A percentile compares a stretch with the other conserved stretches of the same genome.
phyloP scores from a whole-genome alignment of 2,888 invertebrate genomes.

The Unio pictorum region DNA sequence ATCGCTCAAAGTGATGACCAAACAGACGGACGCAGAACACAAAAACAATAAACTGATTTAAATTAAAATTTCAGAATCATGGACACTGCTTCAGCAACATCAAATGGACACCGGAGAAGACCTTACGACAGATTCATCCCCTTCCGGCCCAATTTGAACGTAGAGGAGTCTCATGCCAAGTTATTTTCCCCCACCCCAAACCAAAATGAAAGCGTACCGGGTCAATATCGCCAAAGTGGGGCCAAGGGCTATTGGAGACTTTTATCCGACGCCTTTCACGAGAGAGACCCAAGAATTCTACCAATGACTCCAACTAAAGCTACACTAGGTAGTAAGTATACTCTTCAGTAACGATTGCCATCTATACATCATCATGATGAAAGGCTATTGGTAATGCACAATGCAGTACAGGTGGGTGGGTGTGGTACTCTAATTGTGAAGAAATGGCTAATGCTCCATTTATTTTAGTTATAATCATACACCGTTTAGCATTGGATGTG shows the following conservation, averaged over 20 bases:
- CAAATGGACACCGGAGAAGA: conserved; percentile 5
- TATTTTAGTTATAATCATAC: too few species aligned
- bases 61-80: too few species aligned
- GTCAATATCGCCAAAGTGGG: conserved; percentile 22
- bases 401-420: too few species aligned
- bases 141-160: conserved; percentile 42
- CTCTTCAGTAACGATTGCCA: too few species aligned
- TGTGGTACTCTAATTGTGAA: too few species aligned
- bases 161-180: conserved; percentile 40
- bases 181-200: conserved; percentile 18
- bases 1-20: too few species aligned
- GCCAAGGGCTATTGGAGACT: conserved; percentile 25
- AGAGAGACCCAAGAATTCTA: conserved; percentile 30
- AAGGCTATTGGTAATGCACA: too few species aligned
- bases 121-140: conserved; percentile 51
- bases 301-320: conserved; percentile 21
- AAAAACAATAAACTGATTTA: too few species aligned
- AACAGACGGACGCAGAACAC: too few species aligned
- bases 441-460: too few species aligned
- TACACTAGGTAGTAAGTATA: background rate
- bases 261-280: conserved; percentile 30
- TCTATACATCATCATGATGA: conserved; percentile 2
- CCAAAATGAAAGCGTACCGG: conserved; percentile 15
- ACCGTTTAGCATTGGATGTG: too few species aligned
- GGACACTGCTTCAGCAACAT: too few species aligned